A percentile compares a stretch with the other conserved stretches of the same genome.
These are phyloP conservation scores for Thecocarcelia acutangulata DNA, from an alignment of 2,888 invertebrate species.

Conservation along the genomic window DNA sequence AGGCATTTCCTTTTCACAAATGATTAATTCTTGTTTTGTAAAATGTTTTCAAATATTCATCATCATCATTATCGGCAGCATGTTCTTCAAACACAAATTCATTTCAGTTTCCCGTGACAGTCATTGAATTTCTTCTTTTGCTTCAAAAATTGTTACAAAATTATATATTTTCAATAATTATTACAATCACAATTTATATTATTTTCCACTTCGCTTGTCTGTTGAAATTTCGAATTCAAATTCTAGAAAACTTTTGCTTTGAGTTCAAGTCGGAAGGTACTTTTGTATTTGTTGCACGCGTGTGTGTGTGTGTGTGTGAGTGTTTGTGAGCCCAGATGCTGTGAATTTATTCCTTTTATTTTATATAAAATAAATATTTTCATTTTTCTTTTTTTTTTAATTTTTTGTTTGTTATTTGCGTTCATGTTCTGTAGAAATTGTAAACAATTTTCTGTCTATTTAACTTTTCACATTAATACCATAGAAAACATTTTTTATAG, in stretches of 20 bases:
- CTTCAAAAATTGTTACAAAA: conserved; percentile 43
- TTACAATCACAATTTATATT: conserved; percentile 29
- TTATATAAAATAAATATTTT: conserved; percentile 19
- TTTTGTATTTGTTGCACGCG: not conserved
- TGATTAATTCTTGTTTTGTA: conserved; percentile 25
- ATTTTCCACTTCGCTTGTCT: conserved; percentile 25
- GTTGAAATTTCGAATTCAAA: conserved; percentile 14
- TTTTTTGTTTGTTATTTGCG: conserved; percentile 17
- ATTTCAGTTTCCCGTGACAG: conserved; percentile 36
- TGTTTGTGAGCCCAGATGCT: conserved; percentile 9
- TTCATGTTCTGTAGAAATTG: conserved; percentile 72
- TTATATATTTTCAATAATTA: conserved; percentile 53
- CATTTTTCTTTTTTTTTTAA: not conserved
- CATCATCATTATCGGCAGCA: conserved; percentile 1
- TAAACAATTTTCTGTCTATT: conserved; percentile 79
- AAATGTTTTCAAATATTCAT: conserved; percentile 17
- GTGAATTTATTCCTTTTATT: conserved; percentile 26
- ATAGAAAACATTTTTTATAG: conserved; percentile 41
- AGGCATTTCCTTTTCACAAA: conserved; percentile 26
- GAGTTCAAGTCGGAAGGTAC: conserved; percentile 12
- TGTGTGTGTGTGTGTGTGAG: conserved; percentile 7
- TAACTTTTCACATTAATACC: conserved; percentile 74
- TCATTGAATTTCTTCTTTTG: not conserved
- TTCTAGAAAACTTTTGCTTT: conserved; percentile 35
- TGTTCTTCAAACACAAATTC: conserved; percentile 17